Conservation (phyloP, 2,113 vertebrate genomes). For the Onychostoma macrolepis region DNA sequence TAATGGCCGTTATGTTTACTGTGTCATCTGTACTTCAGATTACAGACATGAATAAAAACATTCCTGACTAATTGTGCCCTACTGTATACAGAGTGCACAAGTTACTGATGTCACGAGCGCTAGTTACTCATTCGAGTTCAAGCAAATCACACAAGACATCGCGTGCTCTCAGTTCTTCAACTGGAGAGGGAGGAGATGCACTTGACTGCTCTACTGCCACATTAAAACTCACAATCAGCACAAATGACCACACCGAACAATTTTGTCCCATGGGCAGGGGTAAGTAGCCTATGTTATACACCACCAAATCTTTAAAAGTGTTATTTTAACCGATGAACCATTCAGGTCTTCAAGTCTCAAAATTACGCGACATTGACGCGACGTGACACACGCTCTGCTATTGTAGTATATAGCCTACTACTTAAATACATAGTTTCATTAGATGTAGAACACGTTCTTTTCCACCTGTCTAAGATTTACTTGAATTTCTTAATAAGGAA, state of each 20-base stretch:
- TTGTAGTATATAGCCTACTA: neutral
- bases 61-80: neutral
- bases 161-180: slow-evolving; percentile 23
- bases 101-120: neutral
- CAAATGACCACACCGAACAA: slow-evolving; percentile 10
- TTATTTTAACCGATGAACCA: neutral
- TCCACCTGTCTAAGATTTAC: neutral
- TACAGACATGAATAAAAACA: neutral
- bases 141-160: neutral
- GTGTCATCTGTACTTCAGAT: neutral
- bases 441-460: neutral
- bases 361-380: neutral
- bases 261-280: slow-evolving; percentile 11
- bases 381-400: neutral
- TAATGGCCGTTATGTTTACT: neutral
- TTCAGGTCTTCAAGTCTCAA: neutral
- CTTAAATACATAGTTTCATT: neutral
- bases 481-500: neutral
- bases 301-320: neutral
- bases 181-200: neutral
- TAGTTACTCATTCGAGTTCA: neutral
- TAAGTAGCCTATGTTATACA: neutral
- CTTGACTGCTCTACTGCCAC: neutral
- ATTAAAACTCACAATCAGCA: neutral
- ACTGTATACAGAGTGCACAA: neutral